Evolutionary conservation across 1,140 invertebrate genomes (phyloP).

Genomic region (Leptinotarsa undecemlineata): DNA sequence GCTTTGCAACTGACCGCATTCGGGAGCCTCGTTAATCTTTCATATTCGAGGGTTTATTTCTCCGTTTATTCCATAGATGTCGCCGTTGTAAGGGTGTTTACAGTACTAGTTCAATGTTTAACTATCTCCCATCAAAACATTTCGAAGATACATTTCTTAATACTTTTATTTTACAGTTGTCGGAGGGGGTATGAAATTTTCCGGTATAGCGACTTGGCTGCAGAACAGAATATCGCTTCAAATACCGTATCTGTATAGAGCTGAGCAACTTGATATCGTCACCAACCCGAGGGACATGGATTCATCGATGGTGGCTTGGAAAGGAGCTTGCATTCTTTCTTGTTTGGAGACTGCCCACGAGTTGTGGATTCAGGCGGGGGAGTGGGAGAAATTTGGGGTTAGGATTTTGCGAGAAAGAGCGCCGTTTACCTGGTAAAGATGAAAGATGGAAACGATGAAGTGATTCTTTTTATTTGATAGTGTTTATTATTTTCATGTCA

Average conservation of each 20-base stretch:
- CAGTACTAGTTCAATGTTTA: not conserved
- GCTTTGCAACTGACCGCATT: too few relatives aligned
- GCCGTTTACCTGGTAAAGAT: constrained; percentile 73
- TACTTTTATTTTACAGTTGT: constrained; percentile 63
- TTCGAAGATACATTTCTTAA: not conserved
- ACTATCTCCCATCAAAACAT: not conserved
- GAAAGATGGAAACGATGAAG: not conserved
- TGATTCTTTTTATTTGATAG: too few relatives aligned
- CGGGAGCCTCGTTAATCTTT: too few relatives aligned
- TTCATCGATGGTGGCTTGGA: constrained; percentile 87
- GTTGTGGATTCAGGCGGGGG: constrained; percentile 84
- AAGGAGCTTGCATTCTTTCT: constrained; percentile 90
- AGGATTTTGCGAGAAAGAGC: constrained; percentile 85
- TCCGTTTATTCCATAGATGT: too few relatives aligned
- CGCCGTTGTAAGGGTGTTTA: too few relatives aligned
- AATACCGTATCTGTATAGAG: constrained; percentile 77
- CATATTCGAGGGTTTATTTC: too few relatives aligned
- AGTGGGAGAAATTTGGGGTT: constrained; percentile 86
- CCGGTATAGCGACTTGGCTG: constrained; percentile 85
- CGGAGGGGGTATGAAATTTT: constrained; percentile 87
- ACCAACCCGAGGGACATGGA: constrained; percentile 88
- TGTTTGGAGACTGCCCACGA: constrained; percentile 91
- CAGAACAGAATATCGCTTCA: constrained; percentile 83
- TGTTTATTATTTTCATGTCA: too few relatives aligned
- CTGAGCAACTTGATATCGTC: constrained; percentile 82